A percentile compares a stretch with the other conserved stretches of the same genome.
phyloP scores from a whole-genome alignment of 2,113 vertebrate genomes.

The Pimephales promelas region DNA sequence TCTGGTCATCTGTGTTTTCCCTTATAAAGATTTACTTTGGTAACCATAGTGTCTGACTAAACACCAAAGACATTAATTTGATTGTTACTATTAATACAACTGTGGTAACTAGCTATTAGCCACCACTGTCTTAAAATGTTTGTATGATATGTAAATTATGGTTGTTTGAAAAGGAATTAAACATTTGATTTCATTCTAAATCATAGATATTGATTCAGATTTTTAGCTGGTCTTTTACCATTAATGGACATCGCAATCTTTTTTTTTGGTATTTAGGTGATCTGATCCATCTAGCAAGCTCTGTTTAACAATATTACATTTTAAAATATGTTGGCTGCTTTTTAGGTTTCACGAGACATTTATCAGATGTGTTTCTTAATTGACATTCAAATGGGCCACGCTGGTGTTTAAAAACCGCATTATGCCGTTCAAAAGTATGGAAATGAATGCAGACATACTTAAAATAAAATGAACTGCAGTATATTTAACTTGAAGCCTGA shows the following conservation, averaged over 20 bases:
- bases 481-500: neutral
- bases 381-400: neutral
- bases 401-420: neutral
- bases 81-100: conserved; percentile 24
- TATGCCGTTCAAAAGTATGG: neutral
- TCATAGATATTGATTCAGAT: neutral
- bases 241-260: neutral
- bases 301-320: neutral
- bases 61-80: conserved; percentile 12
- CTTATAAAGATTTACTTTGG: conserved; percentile 32
- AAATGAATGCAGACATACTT: neutral
- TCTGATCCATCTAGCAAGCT: neutral
- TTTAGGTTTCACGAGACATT: neutral
- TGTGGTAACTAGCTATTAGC: conserved; percentile 11
- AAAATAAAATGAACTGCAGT: neutral
- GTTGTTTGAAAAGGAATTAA: conserved; percentile 7
- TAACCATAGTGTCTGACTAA: conserved; percentile 22
- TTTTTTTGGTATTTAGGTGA: conserved; percentile 3
- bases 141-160: conserved; percentile 18
- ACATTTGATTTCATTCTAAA: conserved; percentile 16
- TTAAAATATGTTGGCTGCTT: neutral
- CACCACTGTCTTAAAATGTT: conserved; percentile 18
- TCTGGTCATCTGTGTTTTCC: conserved; percentile 19
- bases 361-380: neutral
- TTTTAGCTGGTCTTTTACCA: neutral